Evolutionary conservation across 2,888 invertebrate species (phyloP), one percentile per base, ranked within the genome.

Genomic region (Rotaria magnacalcarata): DNA sequence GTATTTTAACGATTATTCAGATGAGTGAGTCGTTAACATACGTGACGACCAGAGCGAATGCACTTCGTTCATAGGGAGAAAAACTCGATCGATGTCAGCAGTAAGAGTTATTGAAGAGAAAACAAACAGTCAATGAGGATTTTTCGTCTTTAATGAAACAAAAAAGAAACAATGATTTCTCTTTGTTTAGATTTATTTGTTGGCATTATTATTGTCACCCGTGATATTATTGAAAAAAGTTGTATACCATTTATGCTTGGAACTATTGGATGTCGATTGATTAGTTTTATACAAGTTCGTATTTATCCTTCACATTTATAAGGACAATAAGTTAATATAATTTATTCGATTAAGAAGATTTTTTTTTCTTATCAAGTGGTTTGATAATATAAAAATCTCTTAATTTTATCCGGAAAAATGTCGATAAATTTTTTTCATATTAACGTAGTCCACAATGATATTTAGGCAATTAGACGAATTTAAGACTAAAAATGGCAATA

Each of bases 201-300:
- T 47, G 80, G 80, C 14, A 24, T 80, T 14, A 47, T 80, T 43
- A 43, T 80, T 47, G 80, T 80, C n/a, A 80, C 80, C 11, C 43
- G 80, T 47, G 80, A 80, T 80, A 80, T 80, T n/a, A 80, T 80
- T 80, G 80, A 80, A 80, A 80, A 80, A 80, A 80, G 80, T 19
- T 80, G 80, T 47, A 80, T 80, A 43, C 80, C 80, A 24, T 80
- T 80, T 21, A 8, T 16, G n/a, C 80, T 80, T 11, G 80, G 80
- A 5, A 10, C 47, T 47, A 43, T 80, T n/a, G 80, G 80, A 47
- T 80, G 80, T 80, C 80, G 80, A 47, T 14, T 80, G 47, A 80
- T 80, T 16, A 80, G 80, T 80, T 80, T 80, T n/a, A 80, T 80
- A 80, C 80, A 80, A 47, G 80, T 80, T 47, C 10, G 43, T 80